Base-by-base conservation (phyloP, 2,113 vertebrate species). In the Cebidichthys violaceus region DNA sequence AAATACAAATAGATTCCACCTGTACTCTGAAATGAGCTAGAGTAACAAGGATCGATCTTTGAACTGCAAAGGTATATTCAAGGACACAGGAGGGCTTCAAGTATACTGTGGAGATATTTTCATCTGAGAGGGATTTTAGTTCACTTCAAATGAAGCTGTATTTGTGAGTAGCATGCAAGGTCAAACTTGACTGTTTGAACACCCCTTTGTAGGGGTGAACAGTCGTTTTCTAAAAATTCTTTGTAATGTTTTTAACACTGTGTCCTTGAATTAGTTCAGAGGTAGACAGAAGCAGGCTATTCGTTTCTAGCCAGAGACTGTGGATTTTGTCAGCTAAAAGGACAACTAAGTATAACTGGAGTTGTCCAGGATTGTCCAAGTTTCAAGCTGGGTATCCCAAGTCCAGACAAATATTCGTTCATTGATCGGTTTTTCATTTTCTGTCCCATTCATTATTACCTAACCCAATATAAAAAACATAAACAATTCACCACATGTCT, bases 1-100 rank as follows among this genome's bases (percentile, higher is more conserved):
- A 79, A 76, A 88, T 74, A 88, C 71, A 87, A 86, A 91, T 77
- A 20, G 35, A 55, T 15, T 76, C 68, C 50, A 75, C 43, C 15
- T 75, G 35, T 4, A 50, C 22, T 39, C 27, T 69, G 69, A 86
- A 70, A 81, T 87, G 75, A 83, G 77, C 47, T 68, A 13, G 17
- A 66, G 69, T 50, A 52, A 68, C 9, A 6, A 2, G 17, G 54
- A 70, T 29, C 5, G 35, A 86, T 37, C 39, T 88, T 72, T 84
- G 61, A 79, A 71, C 70, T 55, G 37, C 47, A 52, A 41, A 39
- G 7, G 11, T 9, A 9, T 27, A 67, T 33, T 52, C 61, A 35
- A 81, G 60, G 72, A 70, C 47, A 77, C 39, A 9, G 64, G n/a
- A 54, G 55, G 24, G 50, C 75, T 43, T 50, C 60, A 78, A 5